Evolutionary conservation across 2,888 invertebrate species (phyloP).

Genomic region (Parasteatoda lunata): DNA sequence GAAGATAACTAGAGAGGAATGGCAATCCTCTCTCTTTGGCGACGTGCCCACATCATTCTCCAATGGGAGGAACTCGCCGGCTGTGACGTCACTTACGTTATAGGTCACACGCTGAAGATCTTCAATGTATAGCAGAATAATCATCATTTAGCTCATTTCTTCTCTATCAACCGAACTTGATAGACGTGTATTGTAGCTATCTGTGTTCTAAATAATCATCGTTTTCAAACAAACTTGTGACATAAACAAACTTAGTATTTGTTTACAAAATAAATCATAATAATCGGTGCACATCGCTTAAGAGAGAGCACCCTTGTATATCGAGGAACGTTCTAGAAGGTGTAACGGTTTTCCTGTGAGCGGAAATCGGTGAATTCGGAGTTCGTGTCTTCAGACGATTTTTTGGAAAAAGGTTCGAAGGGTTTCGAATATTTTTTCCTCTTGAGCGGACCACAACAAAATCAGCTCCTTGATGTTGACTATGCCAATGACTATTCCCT

Average conservation of each 20-base stretch:
- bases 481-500: conserved; percentile 54
- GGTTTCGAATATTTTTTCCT: neutral
- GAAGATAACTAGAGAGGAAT: conserved; percentile 10
- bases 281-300: neutral
- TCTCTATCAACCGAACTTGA: conserved; percentile 30
- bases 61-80: conserved; percentile 39
- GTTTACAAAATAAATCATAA: neutral
- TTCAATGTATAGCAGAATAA: conserved; percentile 13
- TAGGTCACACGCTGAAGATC: conserved; percentile 57
- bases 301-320: neutral
- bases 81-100: conserved; percentile 60
- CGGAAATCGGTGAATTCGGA: conserved; percentile 2
- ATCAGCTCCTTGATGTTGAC: conserved; percentile 39
- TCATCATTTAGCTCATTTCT: conserved; percentile 16
- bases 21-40: conserved; percentile 42
- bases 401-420: neutral
- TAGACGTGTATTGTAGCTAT: conserved; percentile 3
- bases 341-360: neutral
- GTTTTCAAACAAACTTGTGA: neutral
- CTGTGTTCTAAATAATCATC: conserved; percentile 29
- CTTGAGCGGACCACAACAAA: neutral
- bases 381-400: neutral
- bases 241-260: conserved; percentile 12
- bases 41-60: conserved; percentile 55
- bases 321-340: neutral